Evolutionary conservation across 2,888 invertebrate genomes (phyloP), one percentile per base, ranked within the genome.

Genomic region (Pharmacophagus antenor): DNA sequence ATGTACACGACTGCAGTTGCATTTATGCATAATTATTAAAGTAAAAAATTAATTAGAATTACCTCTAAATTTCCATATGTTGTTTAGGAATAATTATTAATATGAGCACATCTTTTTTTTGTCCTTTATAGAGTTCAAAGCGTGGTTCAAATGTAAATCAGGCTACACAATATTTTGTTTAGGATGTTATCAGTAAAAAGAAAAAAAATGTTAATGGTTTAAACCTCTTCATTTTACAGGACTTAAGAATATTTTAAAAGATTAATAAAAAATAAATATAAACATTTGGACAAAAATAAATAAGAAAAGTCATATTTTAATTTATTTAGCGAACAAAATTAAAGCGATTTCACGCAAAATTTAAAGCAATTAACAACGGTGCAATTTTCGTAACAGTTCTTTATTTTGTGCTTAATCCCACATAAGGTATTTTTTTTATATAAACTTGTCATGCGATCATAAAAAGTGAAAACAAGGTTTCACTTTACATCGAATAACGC

Each of bases 401-500:
- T 70, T 67, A 71, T 70, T 65, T 71, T 71, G 77, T 77, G 73
- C 68, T 72, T 72, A 76, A 76, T 76, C 73, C 77, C 71, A 72
- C 68, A 72, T 73, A 74, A 70, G 68, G 67, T 66, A 67, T 66
- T 67, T 77, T 78, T 50, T 50, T 51, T 44, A 85, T 76, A 74
- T 74, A 72, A 68, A 71, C 69, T 66, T 77, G 76, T 74, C 85
- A 86, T 83, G 87, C 86, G 79, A 87, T 72, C 75, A 72, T 75
- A 73, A 84, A 84, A 85, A 87, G 85, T 84, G 85, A 86, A 87
- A 88, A 79, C 84, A 72, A 74, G 74, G 74, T 84, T 84, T 84
- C 77, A 76, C 75, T 77, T 75, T 64, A 69, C 27, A 56, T 62
- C 67, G 56, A 64, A 62, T 64, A 69, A 68, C 66, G 62, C 58